Conservation (phyloP, 2,888 invertebrate species). For the Empis stercorea region DNA sequence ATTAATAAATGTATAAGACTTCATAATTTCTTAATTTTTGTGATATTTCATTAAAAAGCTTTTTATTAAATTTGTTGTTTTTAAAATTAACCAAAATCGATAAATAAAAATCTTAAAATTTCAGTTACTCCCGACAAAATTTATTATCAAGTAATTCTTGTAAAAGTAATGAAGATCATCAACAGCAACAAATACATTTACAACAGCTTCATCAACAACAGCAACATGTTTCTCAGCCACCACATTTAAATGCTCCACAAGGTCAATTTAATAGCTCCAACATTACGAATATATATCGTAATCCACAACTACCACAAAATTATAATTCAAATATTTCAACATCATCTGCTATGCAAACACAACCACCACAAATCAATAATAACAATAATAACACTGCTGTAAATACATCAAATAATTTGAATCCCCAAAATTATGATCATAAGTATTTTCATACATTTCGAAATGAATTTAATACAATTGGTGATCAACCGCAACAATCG, state of each 20-base stretch:
- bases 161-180: conserved; percentile 55
- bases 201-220: conserved; percentile 23
- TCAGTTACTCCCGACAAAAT: conserved; percentile 80
- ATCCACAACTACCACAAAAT: neutral
- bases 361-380: neutral
- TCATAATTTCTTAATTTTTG: no score
- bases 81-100: no score
- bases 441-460: conserved; percentile 20
- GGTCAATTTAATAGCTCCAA: conserved; percentile 10
- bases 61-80: no score
- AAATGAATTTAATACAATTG: conserved; percentile 16
- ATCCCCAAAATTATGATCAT: conserved; percentile 39
- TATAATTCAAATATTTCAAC: neutral
- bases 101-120: conserved; percentile 24
- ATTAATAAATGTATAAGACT: no score
- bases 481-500: conserved; percentile 13
- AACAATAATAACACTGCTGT: conserved; percentile 4
- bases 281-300: conserved; percentile 11
- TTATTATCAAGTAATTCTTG: conserved; percentile 53
- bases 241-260: conserved; percentile 14
- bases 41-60: no score
- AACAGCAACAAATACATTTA: conserved; percentile 36
- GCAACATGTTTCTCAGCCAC: conserved; percentile 11
- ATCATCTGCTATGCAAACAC: neutral
- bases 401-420: conserved; percentile 36